Percentiles rank a stretch among this genome's conserved stretches.
phyloP scores from a whole-genome alignment of 1,140 invertebrate species.

The Anastrepha ludens region DNA sequence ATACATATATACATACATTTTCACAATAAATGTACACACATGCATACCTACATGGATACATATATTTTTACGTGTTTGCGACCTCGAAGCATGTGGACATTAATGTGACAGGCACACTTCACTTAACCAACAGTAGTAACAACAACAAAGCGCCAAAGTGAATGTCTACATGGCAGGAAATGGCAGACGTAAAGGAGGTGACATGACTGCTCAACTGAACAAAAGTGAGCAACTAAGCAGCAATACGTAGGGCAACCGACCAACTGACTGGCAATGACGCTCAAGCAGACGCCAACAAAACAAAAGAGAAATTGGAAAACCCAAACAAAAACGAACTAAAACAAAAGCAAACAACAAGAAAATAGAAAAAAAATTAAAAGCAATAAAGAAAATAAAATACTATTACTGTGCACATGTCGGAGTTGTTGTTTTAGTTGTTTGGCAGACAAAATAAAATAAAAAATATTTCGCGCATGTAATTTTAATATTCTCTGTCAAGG shows the following conservation, averaged over 20 bases:
- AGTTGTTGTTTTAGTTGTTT: neutral
- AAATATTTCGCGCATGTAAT: conserved; percentile 8
- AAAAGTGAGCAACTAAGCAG: conserved; percentile 40
- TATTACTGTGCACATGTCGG: neutral
- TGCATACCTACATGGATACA: neutral
- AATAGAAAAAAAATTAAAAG: neutral
- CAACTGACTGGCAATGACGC: conserved; percentile 26
- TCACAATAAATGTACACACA: neutral
- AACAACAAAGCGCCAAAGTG: neutral
- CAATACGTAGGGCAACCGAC: neutral
- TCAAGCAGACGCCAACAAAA: neutral
- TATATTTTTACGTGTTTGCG: neutral
- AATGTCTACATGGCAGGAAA: conserved; percentile 34
- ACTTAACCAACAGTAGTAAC: conserved; percentile 9
- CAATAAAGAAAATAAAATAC: neutral
- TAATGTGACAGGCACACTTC: conserved; percentile 51
- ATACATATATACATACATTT: neutral
- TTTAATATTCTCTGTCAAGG: conserved; percentile 51
- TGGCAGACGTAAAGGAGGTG: conserved; percentile 26
- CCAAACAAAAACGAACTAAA: conserved; percentile 31
- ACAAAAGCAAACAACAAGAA: neutral
- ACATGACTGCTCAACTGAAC: conserved; percentile 28
- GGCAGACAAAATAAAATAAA: conserved; percentile 9
- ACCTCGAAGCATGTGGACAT: conserved; percentile 5
- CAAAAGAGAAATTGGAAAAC: conserved; percentile 28